A percentile compares a stretch with the other conserved stretches of the same genome.
Evolutionary conservation across 2,797 vertebrate species (phyloP).

Genomic region (Anguilla megastoma): DNA sequence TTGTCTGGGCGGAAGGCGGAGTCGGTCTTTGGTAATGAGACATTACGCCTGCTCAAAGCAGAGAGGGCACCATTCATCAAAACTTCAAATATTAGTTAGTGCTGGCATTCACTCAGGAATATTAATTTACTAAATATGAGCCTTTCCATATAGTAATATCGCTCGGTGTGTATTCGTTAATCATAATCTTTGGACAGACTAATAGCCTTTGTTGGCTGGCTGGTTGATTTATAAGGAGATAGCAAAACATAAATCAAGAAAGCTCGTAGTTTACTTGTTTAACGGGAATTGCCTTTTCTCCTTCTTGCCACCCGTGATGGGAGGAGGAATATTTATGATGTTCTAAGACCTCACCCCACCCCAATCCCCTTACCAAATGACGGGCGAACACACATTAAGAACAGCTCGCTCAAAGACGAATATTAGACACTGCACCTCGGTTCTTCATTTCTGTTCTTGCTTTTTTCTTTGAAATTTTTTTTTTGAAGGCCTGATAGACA

Average conservation of each 20-base stretch:
- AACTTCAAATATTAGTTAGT: conserved; percentile 53
- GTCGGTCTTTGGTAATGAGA: conserved; percentile 66
- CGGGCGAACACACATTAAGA: background rate
- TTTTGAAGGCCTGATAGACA: background rate
- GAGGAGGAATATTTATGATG: background rate
- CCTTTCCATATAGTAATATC: conserved; percentile 46
- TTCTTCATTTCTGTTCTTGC: background rate
- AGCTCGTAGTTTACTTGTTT: conserved; percentile 35
- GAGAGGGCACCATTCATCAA: conserved; percentile 68
- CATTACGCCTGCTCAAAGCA: conserved; percentile 48
- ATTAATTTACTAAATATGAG: conserved; percentile 58
- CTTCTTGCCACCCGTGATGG: background rate
- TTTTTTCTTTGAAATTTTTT: background rate
- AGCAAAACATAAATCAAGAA: conserved; percentile 46
- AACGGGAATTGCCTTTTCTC: conserved; percentile 3
- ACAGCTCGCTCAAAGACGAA: background rate
- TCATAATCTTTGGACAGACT: conserved; percentile 54
- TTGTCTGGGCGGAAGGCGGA: conserved; percentile 52
- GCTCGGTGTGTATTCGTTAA: conserved; percentile 57
- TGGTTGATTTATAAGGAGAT: conserved; percentile 47
- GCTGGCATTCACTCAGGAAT: conserved; percentile 53
- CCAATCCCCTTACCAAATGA: background rate
- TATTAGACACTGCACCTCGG: background rate
- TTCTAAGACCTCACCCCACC: background rate
- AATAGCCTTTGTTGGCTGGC: conserved; percentile 44